Percentiles rank a stretch among this genome's conserved stretches.
Conservation (phyloP, 1,140 invertebrate species). For the Pachyrhynchus sulphureomaculatus region DNA sequence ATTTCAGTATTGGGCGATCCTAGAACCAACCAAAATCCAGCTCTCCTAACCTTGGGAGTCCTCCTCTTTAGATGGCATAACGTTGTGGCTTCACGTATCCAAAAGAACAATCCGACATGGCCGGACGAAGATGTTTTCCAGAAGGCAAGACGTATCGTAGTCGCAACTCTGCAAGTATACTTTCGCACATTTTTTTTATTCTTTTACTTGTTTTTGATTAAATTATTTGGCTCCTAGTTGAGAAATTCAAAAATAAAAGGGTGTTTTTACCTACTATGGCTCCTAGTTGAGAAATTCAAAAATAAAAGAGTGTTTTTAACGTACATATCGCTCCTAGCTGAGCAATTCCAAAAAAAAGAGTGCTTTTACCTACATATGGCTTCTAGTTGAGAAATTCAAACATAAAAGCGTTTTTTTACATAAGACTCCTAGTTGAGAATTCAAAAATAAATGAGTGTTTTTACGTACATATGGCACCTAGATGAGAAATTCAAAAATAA, state of each 20-base stretch:
- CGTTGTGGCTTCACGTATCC: conserved; percentile 76
- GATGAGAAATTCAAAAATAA: no score
- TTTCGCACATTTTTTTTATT: not conserved
- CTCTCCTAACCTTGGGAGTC: conserved; percentile 88
- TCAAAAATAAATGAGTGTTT: no score
- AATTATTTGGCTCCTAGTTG: not conserved
- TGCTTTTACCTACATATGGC: no score
- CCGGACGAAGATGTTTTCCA: conserved; percentile 95
- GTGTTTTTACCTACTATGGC: not conserved
- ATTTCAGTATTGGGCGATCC: conserved; percentile 92
- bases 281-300: no score
- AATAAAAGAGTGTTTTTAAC: no score
- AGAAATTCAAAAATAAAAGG: no score
- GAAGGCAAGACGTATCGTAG: conserved; percentile 81
- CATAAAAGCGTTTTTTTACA: no score
- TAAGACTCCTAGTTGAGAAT: no score
- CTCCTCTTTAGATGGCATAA: conserved; percentile 97
- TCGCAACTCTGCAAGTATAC: conserved; percentile 87
- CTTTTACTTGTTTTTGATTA: not conserved
- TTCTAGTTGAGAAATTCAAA: no score
- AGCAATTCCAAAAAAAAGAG: no score
- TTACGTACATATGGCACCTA: no score
- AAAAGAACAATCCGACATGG: conserved; percentile 81
- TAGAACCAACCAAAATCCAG: conserved; percentile 96
- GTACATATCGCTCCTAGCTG: no score